phyloP scores from a whole-genome alignment of 2,888 invertebrate species.

The Protodeltote pygarga region DNA sequence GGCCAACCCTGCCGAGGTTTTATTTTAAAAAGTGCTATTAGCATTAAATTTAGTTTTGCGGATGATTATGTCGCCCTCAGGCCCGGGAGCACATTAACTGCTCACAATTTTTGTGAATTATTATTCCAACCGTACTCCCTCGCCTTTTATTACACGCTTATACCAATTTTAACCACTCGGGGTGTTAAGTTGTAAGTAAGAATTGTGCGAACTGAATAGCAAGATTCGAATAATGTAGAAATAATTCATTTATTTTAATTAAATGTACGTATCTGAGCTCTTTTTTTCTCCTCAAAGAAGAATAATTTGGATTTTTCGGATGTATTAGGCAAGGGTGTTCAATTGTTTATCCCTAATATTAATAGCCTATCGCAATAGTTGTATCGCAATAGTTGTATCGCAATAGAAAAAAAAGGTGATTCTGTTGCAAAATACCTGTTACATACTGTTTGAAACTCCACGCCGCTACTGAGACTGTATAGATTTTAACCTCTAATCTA shows the following conservation, averaged over 20 bases:
- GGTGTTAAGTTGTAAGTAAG: constrained; percentile 60
- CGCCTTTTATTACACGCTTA: constrained; percentile 79
- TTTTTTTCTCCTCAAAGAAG: no score
- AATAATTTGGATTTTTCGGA: no score
- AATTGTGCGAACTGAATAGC: constrained; percentile 43
- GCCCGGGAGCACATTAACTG: constrained; percentile 77
- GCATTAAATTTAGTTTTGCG: constrained; percentile 86
- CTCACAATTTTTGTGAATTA: constrained; percentile 85
- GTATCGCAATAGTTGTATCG: no score
- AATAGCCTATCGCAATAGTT: no score
- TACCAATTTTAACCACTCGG: constrained; percentile 73
- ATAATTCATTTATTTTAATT: neutral
- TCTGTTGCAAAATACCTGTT: no score
- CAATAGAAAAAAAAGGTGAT: no score
- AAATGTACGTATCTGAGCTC: no score
- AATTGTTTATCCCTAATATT: no score
- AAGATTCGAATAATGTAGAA: constrained; percentile 6
- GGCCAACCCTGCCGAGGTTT: constrained; percentile 79
- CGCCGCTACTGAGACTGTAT: no score
- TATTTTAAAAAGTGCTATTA: constrained; percentile 86
- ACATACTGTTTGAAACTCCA: no score
- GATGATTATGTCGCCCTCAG: constrained; percentile 85
- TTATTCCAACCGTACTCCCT: constrained; percentile 75
- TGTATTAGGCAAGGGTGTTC: no score
- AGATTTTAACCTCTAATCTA: no score